phyloP scores from a whole-genome alignment of 2,888 invertebrate species.

The Psococerastis gibbosa region DNA sequence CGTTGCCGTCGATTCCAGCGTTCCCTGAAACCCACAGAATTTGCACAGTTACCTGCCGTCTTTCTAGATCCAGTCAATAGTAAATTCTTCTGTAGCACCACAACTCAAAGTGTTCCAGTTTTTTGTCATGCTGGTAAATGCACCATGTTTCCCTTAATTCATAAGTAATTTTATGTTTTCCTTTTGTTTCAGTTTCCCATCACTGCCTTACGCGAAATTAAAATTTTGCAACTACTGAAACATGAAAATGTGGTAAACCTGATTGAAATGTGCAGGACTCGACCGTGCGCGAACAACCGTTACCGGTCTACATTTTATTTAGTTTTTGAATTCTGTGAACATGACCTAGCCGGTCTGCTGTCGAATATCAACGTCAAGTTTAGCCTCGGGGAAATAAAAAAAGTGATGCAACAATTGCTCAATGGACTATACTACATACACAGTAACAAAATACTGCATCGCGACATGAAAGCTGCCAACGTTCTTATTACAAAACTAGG shows the following conservation, averaged over 20 bases:
- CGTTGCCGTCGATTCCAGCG: too few relatives aligned
- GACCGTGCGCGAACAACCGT: constrained; percentile 48
- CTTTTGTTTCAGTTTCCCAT: constrained; percentile 69
- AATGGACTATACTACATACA: constrained; percentile 93
- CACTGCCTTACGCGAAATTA: constrained; percentile 91
- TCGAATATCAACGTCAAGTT: constrained; percentile 94
- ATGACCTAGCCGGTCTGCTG: constrained; percentile 88
- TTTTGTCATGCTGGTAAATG: too few relatives aligned
- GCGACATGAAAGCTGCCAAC: constrained; percentile 99
- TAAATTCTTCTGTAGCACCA: too few relatives aligned
- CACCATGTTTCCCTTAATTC: too few relatives aligned
- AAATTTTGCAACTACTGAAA: constrained; percentile 81
- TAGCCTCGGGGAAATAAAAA: constrained; percentile 90
- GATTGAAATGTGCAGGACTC: constrained; percentile 90
- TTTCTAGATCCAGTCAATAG: too few relatives aligned
- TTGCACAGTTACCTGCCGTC: too few relatives aligned
- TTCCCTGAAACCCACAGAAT: too few relatives aligned
- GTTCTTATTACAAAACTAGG: constrained; percentile 92
- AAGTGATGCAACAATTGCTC: constrained; percentile 69
- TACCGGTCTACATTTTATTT: constrained; percentile 80
- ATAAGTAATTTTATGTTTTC: too few relatives aligned
- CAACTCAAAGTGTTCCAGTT: too few relatives aligned
- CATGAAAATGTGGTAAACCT: constrained; percentile 95
- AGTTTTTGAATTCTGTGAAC: constrained; percentile 97
- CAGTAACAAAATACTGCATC: constrained; percentile 81